Conservation (phyloP, 2,113 vertebrate genomes). For the human region DNA sequence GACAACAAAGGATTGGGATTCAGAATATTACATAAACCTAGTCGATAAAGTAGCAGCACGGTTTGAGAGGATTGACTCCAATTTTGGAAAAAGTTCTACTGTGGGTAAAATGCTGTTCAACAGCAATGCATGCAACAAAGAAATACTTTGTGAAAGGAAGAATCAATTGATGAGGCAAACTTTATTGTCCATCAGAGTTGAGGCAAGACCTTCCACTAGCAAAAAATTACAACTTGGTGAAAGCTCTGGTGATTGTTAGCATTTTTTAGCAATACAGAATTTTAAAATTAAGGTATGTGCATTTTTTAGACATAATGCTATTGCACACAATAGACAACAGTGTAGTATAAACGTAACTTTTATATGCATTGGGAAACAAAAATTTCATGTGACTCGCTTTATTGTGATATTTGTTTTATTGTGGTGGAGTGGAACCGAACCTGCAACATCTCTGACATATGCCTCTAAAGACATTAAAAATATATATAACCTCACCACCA, state of each 20-base stretch:
- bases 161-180: not conserved
- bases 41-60: not conserved
- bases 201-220: not conserved
- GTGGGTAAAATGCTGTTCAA: not conserved
- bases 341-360: not conserved
- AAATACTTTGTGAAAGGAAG: not conserved
- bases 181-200: not conserved
- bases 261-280: not conserved
- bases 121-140: not conserved
- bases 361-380: not conserved
- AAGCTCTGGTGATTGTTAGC: not conserved
- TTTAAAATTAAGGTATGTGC: not conserved
- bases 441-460: not conserved
- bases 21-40: not conserved
- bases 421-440: not conserved
- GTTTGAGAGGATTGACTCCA: not conserved
- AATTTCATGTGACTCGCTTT: not conserved
- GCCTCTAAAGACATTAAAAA: constrained; percentile 23
- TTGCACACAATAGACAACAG: not conserved
- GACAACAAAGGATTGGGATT: not conserved
- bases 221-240: not conserved
- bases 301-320: not conserved
- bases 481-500: not conserved
- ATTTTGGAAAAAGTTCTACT: not conserved
- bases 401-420: not conserved